phyloP scores from a whole-genome alignment of 1,140 invertebrate genomes.

The Pseudachorutes palmiensis region DNA sequence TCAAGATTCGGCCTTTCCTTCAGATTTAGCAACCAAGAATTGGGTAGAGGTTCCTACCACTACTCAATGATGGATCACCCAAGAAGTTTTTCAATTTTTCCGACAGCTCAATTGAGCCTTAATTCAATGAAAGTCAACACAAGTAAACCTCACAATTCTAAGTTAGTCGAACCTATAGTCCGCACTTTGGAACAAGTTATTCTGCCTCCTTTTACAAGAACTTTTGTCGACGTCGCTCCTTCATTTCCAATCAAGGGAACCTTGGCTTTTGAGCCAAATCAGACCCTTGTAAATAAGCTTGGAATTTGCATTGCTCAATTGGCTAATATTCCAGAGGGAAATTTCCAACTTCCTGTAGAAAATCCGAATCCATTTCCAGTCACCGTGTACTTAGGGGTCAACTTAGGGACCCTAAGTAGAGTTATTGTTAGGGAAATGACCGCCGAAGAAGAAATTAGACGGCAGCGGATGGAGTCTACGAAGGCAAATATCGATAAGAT shows the following conservation, averaged over 20 bases:
- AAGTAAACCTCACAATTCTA: neutral
- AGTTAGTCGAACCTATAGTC: neutral
- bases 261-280: neutral
- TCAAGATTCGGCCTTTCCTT: neutral
- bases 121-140: neutral
- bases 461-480: neutral
- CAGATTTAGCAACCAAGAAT: neutral
- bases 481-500: neutral
- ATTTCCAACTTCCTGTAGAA: neutral
- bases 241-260: neutral
- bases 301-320: conserved; percentile 1
- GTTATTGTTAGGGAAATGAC: neutral
- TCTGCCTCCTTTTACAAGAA: neutral
- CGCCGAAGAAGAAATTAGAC: neutral
- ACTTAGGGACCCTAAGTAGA: neutral
- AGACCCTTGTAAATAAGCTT: neutral
- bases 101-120: neutral
- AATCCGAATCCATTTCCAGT: neutral
- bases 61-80: neutral
- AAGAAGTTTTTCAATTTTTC: neutral
- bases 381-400: neutral
- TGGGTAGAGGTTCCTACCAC: neutral
- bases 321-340: neutral
- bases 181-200: no score
- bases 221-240: neutral